A percentile compares a stretch with the other conserved stretches of the same genome.
phyloP scores from a whole-genome alignment of 2,113 vertebrate genomes.

The Boleophthalmus pectinirostris region DNA sequence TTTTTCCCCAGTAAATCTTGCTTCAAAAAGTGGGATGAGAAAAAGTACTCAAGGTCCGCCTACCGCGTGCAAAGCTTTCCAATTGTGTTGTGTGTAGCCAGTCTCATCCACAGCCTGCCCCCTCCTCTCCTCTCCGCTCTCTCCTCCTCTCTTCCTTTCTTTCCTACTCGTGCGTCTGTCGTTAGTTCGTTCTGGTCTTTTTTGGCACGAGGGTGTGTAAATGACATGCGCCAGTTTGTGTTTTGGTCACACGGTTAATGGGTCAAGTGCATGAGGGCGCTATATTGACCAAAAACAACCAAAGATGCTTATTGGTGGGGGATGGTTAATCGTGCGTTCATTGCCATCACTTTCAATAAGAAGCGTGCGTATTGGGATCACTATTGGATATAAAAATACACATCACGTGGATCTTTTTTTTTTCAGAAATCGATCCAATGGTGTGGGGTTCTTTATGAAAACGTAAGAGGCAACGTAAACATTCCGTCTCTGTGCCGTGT shows the following conservation, averaged over 20 bases:
- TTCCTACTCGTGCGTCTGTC: neutral
- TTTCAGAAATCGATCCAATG: slow-evolving; percentile 28
- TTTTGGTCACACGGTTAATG: neutral
- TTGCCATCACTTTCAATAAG: neutral
- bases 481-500: slow-evolving; percentile 24
- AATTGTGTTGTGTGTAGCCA: slow-evolving; percentile 35
- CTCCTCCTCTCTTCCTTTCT: neutral
- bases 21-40: slow-evolving; percentile 62
- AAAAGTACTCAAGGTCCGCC: slow-evolving; percentile 66
- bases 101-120: neutral
- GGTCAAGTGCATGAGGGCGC: neutral
- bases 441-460: slow-evolving; percentile 10
- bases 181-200: neutral
- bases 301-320: neutral
- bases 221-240: neutral
- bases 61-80: slow-evolving; percentile 55
- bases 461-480: slow-evolving; percentile 39
- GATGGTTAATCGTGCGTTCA: neutral
- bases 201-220: slow-evolving; percentile 27
- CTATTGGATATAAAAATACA: slow-evolving; percentile 10
- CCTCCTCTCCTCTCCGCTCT: neutral
- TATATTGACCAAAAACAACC: neutral
- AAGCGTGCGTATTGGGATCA: neutral
- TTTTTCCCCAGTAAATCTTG: slow-evolving; percentile 33
- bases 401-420: neutral